Percentiles rank a stretch among this genome's conserved stretches.
Conservation (phyloP, 2,797 vertebrate species). For the Choloepus didactylus region DNA sequence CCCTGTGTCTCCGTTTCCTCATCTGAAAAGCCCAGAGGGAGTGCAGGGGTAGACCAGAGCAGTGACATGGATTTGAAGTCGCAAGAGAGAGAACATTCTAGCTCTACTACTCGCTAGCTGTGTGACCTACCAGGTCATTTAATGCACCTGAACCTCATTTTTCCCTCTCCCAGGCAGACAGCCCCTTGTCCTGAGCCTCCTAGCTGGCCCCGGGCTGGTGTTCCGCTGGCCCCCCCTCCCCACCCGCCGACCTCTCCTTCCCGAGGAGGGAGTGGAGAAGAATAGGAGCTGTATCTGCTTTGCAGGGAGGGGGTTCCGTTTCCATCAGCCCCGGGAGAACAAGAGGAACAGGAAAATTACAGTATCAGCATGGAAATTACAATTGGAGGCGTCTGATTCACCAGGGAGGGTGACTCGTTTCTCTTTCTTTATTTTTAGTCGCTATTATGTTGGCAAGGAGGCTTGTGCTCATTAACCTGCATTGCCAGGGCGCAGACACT, state of each 20-base stretch:
- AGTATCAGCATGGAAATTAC: constrained; percentile 70
- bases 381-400: constrained; percentile 59
- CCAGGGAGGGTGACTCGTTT: constrained; percentile 54
- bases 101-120: not conserved
- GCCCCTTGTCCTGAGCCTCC: not conserved
- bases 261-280: not conserved
- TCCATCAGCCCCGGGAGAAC: not conserved
- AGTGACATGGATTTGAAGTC: not conserved
- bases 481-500: constrained; percentile 63
- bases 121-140: not conserved
- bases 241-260: accelerated
- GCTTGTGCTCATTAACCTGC: constrained; percentile 79
- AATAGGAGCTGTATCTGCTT: not conserved
- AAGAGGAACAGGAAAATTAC: constrained; percentile 62
- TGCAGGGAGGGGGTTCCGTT: not conserved
- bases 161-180: not conserved
- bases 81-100: not conserved
- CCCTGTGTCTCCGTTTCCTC: not conserved
- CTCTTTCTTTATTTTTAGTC: constrained; percentile 69
- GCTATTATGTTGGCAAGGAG: constrained; percentile 55
- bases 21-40: not conserved
- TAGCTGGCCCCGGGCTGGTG: not conserved
- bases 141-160: too few species aligned
- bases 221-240: too few species aligned
- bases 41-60: not conserved